Percentiles rank a stretch among this genome's conserved stretches.
These are phyloP conservation scores for Anoplius nigerrimus DNA, from an alignment of 2,888 invertebrate genomes.

Conservation along the genomic window DNA sequence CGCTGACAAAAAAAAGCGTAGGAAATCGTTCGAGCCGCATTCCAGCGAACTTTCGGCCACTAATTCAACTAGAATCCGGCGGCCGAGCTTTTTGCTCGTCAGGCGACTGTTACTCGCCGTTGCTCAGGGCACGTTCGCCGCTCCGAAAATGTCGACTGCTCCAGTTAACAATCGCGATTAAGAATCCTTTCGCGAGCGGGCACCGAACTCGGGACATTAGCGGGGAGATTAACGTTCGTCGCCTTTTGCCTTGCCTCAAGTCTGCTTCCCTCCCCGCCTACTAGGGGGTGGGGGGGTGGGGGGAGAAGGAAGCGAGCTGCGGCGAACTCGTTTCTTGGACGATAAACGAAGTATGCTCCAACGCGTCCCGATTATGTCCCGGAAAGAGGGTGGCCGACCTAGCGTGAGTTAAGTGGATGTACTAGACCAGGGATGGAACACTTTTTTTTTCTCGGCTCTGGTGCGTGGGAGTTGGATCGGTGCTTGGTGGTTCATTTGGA, in stretches of 20 bases:
- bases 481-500: too few species aligned
- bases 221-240: neutral
- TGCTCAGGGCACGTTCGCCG: too few species aligned
- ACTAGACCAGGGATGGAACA: neutral
- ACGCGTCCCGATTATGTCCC: slow-evolving; percentile 47
- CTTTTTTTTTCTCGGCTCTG: neutral
- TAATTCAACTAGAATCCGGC: too few species aligned
- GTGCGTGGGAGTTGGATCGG: too few species aligned
- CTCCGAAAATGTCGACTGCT: slow-evolving; percentile 14
- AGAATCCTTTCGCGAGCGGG: slow-evolving; percentile 34
- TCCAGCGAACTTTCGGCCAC: too few species aligned
- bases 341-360: slow-evolving; percentile 56
- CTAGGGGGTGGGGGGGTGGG: neutral
- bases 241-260: neutral
- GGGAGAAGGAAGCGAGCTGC: neutral
- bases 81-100: too few species aligned
- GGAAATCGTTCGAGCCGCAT: too few species aligned
- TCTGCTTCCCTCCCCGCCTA: neutral
- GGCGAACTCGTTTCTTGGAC: slow-evolving; percentile 18
- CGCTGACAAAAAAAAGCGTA: too few species aligned
- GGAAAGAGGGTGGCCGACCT: slow-evolving; percentile 21
- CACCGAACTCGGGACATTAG: neutral
- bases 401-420: neutral
- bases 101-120: too few species aligned
- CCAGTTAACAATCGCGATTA: slow-evolving; percentile 60